These are phyloP conservation scores for Barnardius zonarius DNA, from an alignment of 2,113 vertebrate species.

Conservation along the genomic window DNA sequence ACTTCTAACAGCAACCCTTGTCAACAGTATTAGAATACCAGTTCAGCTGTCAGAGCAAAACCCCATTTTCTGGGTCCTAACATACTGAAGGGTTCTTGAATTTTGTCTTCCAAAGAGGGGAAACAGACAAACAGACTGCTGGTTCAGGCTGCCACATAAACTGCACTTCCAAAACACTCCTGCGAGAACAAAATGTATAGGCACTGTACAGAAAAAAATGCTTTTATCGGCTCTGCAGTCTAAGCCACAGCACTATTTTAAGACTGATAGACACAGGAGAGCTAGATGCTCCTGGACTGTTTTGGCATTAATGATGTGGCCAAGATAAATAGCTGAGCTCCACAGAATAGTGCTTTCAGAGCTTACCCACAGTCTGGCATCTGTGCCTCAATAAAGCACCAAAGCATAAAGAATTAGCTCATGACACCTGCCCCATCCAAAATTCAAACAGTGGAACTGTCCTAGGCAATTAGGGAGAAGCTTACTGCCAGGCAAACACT, in stretches of 20 bases:
- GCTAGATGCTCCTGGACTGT: background rate
- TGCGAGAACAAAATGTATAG: background rate
- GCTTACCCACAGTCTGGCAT: conserved; percentile 18
- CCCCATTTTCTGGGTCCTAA: background rate
- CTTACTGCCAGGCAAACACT: background rate
- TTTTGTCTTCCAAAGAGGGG: background rate
- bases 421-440: conserved; percentile 24
- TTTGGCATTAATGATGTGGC: conserved; percentile 3
- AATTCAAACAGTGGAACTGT: conserved; percentile 28
- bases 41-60: background rate
- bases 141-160: background rate
- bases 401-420: conserved; percentile 36
- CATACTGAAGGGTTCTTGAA: background rate
- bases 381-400: background rate
- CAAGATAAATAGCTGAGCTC: conserved; percentile 48
- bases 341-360: conserved; percentile 31
- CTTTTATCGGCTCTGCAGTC: background rate
- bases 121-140: background rate
- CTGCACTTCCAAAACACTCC: background rate
- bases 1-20: background rate
- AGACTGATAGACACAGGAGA: conserved; percentile 20
- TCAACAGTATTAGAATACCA: background rate
- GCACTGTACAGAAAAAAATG: background rate
- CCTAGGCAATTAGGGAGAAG: background rate
- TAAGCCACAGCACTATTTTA: background rate